These are phyloP conservation scores for Sciaenops ocellatus DNA, from an alignment of 2,797 vertebrate genomes.

Conservation along the genomic window DNA sequence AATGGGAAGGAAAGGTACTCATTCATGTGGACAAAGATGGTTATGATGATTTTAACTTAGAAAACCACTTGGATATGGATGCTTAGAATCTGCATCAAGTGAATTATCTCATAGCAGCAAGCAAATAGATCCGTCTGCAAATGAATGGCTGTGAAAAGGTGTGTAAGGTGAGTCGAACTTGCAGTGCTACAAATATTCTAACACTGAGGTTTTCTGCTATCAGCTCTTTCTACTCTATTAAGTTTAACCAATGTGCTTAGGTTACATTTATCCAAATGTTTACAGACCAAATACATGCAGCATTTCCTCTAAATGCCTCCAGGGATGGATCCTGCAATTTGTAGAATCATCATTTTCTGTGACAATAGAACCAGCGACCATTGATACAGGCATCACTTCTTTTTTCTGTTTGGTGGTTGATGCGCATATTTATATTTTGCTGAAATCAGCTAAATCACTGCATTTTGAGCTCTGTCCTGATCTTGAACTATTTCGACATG, in stretches of 20 bases:
- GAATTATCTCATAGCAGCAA: constrained; percentile 7
- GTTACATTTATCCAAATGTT: background rate
- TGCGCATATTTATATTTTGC: background rate
- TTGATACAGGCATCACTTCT: background rate
- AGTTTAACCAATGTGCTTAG: background rate
- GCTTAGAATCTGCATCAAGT: background rate
- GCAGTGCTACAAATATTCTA: background rate
- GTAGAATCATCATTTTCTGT: background rate
- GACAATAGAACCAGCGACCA: background rate
- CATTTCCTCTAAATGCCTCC: background rate
- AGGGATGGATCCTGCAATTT: background rate
- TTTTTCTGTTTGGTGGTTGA: background rate
- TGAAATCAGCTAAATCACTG: constrained; percentile 1
- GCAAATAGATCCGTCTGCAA: background rate
- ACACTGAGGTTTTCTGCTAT: background rate
- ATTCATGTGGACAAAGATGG: background rate
- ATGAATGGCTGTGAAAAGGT: background rate
- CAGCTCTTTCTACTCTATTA: background rate
- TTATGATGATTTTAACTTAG: too few relatives aligned
- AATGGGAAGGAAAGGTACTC: background rate
- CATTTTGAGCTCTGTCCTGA: background rate
- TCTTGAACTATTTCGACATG: constrained; percentile 1
- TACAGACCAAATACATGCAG: background rate
- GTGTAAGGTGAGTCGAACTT: background rate
- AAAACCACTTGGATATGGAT: too few relatives aligned